Base-by-base conservation (phyloP, 2,113 vertebrate genomes). In the Artemisiospiza belli region DNA sequence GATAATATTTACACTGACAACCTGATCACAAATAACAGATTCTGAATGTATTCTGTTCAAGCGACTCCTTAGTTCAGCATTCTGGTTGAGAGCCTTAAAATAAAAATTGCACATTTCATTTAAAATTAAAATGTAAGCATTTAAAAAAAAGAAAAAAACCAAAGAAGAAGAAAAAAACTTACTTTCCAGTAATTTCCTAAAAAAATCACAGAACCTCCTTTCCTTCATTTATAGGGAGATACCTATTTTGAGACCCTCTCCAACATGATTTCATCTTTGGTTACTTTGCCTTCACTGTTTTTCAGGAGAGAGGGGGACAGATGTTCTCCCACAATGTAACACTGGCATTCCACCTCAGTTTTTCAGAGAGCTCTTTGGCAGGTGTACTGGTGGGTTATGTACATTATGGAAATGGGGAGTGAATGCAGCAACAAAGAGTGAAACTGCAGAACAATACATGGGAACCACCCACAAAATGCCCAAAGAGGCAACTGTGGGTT, bases 1-100 rank as follows among this genome's bases (percentile, higher is more conserved):
- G 95, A 99, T 99, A 98, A 99, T 99, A 98, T 99, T 99, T 97
- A 99, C 99, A 98, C 99, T 99, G 98, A 99, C 99, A 97, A 99
- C 99, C 98, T 99, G 99, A 97, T 99, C 99, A 90, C 98, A 98
- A 97, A 99, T 98, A 97, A 99, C 98, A 79, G 99, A 99, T 93
- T 99, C 99, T 83, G 99, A 99, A 96, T 99, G 99, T 98, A 99
- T 99, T 97, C 99, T 99, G 98, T 98, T 99, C 96, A 99, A 98
- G 69, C 99, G 98, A 96, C 98, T 99, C 97, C 99, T 99, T 95
- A 99, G 98, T 96, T 99, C 99, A 96, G 98, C 98, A 94, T 99
- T 99, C 98, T 99, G 99, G 97, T 99, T 99, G 97, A 99, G 97
- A 87, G 99, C 99, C 99, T 99, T 98, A 95, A 98, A 98, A 98